Percentiles rank a stretch among this genome's conserved stretches.
phyloP scores from a whole-genome alignment of 1,140 invertebrate species.

The Philopotamus ludificatus region DNA sequence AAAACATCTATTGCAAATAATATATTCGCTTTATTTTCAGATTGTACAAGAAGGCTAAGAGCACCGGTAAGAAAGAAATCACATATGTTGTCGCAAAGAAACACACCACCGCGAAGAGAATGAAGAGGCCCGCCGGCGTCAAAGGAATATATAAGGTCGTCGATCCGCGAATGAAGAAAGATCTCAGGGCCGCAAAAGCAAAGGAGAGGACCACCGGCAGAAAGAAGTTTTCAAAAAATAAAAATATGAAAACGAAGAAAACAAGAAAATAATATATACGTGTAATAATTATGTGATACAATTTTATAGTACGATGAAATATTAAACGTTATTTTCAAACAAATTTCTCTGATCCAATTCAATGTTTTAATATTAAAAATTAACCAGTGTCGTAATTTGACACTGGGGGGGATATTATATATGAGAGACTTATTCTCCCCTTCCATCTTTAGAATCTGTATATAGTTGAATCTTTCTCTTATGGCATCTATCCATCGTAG shows the following conservation, averaged over 20 bases:
- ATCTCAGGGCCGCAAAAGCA: constrained; percentile 69
- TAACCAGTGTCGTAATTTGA: no score
- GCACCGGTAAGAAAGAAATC: constrained; percentile 82
- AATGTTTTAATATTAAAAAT: no score
- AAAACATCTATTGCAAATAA: background rate
- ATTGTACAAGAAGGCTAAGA: constrained; percentile 89
- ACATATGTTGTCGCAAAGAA: constrained; percentile 96
- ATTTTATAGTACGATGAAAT: no score
- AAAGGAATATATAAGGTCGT: constrained; percentile 94
- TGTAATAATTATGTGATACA: no score
- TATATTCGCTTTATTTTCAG: constrained; percentile 54
- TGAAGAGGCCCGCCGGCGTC: constrained; percentile 78
- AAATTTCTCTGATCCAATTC: no score
- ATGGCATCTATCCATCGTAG: no score
- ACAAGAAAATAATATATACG: background rate
- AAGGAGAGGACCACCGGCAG: constrained; percentile 57
- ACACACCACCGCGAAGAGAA: constrained; percentile 72
- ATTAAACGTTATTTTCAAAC: no score
- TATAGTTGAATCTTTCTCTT: no score
- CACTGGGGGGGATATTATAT: no score
- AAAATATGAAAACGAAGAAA: constrained; percentile 14
- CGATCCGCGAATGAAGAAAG: constrained; percentile 95
- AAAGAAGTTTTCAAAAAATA: no score
- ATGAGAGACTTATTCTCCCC: no score
- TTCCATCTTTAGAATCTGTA: no score